A percentile compares a stretch with the other conserved stretches of the same genome.
Conservation (phyloP, 2,113 vertebrate species). For the Ptilonorhynchus violaceus region DNA sequence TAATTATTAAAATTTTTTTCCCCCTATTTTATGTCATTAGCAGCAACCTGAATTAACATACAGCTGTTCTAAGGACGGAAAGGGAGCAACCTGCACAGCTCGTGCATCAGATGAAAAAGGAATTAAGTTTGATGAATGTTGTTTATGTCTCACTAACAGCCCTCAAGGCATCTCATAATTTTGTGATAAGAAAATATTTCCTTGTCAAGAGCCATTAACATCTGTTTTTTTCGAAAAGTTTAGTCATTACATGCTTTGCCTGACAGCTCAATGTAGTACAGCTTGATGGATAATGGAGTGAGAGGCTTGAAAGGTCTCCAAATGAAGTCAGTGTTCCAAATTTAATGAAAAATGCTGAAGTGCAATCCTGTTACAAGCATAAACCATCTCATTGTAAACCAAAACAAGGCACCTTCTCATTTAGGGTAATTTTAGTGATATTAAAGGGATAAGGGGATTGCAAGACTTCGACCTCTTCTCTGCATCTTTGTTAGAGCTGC, state of each 20-base stretch:
- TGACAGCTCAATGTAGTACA: background rate
- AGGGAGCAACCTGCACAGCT: background rate
- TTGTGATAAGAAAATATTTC: conserved; percentile 35
- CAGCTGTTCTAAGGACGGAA: background rate
- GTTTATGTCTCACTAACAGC: conserved; percentile 24
- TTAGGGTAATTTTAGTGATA: background rate
- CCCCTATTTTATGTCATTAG: background rate
- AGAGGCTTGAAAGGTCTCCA: conserved; percentile 19
- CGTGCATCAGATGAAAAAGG: background rate
- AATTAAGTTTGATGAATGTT: conserved; percentile 20
- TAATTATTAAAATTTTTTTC: background rate
- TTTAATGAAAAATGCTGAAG: background rate
- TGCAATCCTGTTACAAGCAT: background rate
- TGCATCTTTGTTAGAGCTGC: background rate
- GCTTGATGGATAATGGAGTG: background rate
- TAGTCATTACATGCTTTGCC: background rate
- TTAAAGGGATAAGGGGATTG: background rate
- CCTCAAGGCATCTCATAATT: conserved; percentile 28
- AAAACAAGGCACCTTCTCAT: background rate
- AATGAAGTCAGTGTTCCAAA: background rate
- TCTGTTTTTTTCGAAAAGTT: background rate
- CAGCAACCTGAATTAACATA: background rate
- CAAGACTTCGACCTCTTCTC: background rate
- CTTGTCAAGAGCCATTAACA: conserved; percentile 37
- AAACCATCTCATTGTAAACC: background rate